Conservation (phyloP, 2,888 invertebrate genomes). For the Mesorhabditis spiculigera region DNA sequence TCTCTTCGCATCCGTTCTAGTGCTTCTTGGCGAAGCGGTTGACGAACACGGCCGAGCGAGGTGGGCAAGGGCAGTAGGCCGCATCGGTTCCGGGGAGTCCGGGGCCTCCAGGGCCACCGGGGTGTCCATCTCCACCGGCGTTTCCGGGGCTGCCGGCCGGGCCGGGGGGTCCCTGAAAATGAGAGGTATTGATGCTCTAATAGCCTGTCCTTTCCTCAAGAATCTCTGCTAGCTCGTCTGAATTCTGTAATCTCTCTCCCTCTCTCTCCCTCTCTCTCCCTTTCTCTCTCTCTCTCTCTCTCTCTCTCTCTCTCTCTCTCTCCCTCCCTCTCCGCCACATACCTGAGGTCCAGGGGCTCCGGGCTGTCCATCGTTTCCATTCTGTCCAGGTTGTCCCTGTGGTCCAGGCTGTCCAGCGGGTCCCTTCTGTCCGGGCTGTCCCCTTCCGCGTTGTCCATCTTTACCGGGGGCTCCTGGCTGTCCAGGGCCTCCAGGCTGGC, state of each 20-base stretch:
- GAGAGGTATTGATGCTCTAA: slow-evolving; percentile 5
- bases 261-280: too few relatives aligned
- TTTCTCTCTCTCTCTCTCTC: too few relatives aligned
- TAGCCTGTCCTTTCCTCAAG: background rate
- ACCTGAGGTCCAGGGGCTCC: slow-evolving; percentile 28
- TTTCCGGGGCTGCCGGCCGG: slow-evolving; percentile 20
- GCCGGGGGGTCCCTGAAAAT: slow-evolving; percentile 32
- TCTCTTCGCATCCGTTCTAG: slow-evolving; percentile 15
- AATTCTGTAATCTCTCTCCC: too few relatives aligned
- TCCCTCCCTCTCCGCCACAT: slow-evolving; percentile 26
- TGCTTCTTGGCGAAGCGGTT: slow-evolving; percentile 13
- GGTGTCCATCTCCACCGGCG: slow-evolving; percentile 29
- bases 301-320: slow-evolving; percentile 27
- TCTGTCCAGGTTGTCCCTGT: slow-evolving; percentile 14
- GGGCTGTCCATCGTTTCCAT: slow-evolving; percentile 21
- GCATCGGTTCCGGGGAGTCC: slow-evolving; percentile 41
- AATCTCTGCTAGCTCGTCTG: background rate
- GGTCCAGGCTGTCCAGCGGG: slow-evolving; percentile 17
- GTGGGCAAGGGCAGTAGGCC: slow-evolving; percentile 41
- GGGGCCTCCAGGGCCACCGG: slow-evolving; percentile 33
- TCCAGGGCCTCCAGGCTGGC: slow-evolving; percentile 22
- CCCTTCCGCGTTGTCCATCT: slow-evolving; percentile 32
- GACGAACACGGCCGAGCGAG: slow-evolving; percentile 33
- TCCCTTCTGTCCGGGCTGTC: slow-evolving; percentile 27
- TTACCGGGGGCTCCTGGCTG: slow-evolving; percentile 26